phyloP scores from a whole-genome alignment of 2,113 vertebrate genomes.

The Protobothrops mucrosquamatus region DNA sequence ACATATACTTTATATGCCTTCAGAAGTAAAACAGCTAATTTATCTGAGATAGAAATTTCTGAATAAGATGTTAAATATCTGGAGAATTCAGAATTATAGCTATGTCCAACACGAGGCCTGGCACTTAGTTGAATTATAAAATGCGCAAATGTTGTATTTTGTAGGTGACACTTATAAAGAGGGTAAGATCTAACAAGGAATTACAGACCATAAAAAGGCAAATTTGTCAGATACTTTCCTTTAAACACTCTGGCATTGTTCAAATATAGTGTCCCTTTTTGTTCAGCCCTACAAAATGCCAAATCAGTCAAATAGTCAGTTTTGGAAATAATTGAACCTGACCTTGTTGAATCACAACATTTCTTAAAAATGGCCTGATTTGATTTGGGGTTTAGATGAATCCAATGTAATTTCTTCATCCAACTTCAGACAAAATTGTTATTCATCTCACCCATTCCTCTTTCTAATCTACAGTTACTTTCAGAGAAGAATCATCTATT shows the following conservation, averaged over 20 bases:
- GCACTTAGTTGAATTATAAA: neutral
- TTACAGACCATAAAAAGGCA: neutral
- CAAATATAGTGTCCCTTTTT: neutral
- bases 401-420: neutral
- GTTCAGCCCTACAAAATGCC: neutral
- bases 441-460: neutral
- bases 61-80: neutral
- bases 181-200: neutral
- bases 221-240: neutral
- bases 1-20: neutral
- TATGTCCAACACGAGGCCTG: neutral
- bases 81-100: neutral
- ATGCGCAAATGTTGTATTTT: neutral
- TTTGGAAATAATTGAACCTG: neutral
- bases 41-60: neutral
- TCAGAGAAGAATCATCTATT: neutral
- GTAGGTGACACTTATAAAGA: neutral
- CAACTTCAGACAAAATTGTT: neutral
- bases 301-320: neutral
- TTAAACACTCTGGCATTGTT: neutral
- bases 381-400: neutral
- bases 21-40: neutral
- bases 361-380: neutral
- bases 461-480: neutral
- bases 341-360: neutral